Percentiles rank a stretch among this genome's conserved stretches.
Evolutionary conservation across 2,113 vertebrate species (phyloP).

Genomic region (Melanocharis versteri): DNA sequence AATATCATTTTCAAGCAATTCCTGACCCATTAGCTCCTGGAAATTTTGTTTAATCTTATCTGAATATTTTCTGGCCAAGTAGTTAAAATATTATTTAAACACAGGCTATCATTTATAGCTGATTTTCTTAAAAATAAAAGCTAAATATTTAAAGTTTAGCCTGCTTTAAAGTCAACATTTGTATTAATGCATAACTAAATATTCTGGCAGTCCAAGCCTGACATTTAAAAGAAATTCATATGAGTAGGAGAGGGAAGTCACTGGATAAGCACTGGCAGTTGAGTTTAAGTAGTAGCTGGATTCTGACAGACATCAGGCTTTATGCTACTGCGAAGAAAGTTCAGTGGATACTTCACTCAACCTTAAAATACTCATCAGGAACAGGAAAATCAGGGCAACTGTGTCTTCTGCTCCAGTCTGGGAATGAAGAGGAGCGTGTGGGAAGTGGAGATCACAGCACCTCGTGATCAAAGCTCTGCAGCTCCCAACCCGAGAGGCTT

Average conservation of each 20-base stretch:
- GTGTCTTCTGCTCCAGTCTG: background rate
- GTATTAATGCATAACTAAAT: background rate
- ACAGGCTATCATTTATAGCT: background rate
- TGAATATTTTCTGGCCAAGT: background rate
- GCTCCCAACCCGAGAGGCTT: background rate
- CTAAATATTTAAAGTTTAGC: constrained; percentile 5
- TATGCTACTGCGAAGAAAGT: background rate
- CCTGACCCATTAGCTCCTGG: background rate
- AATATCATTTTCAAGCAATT: background rate
- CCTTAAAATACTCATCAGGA: background rate
- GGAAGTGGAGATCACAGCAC: background rate
- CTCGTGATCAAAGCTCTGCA: background rate
- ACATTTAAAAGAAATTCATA: background rate
- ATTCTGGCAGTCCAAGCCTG: background rate
- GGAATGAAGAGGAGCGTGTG: background rate
- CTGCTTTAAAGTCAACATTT: constrained; percentile 10
- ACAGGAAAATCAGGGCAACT: background rate
- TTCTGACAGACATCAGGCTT: background rate
- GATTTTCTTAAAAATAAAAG: background rate
- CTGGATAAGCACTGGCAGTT: background rate
- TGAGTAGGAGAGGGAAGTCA: background rate
- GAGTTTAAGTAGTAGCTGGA: background rate
- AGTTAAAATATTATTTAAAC: background rate
- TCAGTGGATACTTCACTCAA: background rate
- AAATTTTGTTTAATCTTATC: background rate